These are phyloP conservation scores for Emberiza fucata DNA, from an alignment of 2,113 vertebrate genomes.

Conservation along the genomic window DNA sequence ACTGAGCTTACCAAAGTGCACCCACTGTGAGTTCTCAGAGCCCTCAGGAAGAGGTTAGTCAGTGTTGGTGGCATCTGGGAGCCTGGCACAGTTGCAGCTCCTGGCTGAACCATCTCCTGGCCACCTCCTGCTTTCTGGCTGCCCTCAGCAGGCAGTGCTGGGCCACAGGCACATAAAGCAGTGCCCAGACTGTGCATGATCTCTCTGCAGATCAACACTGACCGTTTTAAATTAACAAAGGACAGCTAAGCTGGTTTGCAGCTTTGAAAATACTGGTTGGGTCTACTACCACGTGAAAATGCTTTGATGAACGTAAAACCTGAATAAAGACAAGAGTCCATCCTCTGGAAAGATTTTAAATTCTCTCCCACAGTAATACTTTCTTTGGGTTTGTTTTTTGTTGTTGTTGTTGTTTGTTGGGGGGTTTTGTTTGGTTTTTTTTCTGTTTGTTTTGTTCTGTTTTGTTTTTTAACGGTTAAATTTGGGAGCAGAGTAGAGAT, in stretches of 20 bases:
- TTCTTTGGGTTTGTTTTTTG: neutral
- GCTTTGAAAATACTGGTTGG: neutral
- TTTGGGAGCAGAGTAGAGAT: neutral
- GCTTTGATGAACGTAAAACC: neutral
- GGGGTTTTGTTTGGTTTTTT: neutral
- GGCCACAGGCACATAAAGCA: neutral
- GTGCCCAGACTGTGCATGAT: accelerated
- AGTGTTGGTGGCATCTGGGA: neutral
- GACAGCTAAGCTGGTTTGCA: neutral
- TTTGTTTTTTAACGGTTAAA: neutral
- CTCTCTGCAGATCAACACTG: neutral
- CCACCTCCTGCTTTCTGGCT: neutral
- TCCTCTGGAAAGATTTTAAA: neutral
- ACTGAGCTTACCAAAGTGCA: neutral
- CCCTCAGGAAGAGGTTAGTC: neutral
- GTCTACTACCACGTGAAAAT: neutral
- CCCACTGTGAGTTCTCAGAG: neutral
- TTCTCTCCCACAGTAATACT: neutral
- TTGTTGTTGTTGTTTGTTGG: neutral
- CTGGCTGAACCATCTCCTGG: neutral
- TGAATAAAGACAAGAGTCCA: neutral
- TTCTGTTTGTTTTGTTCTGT: neutral
- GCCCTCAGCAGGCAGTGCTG: neutral
- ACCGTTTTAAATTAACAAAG: neutral
- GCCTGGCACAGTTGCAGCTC: neutral